phyloP scores from a whole-genome alignment of 2,888 invertebrate species.

The Calameuta filiformis region DNA sequence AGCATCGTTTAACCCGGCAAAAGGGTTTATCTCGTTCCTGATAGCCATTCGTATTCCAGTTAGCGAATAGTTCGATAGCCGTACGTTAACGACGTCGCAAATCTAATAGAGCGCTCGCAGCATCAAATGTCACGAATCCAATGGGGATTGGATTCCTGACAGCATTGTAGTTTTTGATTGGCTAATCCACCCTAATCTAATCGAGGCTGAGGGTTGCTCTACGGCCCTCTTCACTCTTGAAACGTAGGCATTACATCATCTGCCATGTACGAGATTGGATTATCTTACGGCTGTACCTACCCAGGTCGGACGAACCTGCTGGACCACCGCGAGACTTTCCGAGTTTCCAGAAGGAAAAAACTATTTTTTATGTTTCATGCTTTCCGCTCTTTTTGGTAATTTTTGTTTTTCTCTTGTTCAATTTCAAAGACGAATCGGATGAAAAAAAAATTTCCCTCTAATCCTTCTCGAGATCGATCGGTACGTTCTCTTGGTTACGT shows the following conservation, averaged over 20 bases:
- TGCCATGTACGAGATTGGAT: conserved; percentile 9
- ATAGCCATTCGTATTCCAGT: neutral
- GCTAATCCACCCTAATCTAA: conserved; percentile 66
- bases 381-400: neutral
- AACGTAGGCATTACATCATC: conserved; percentile 9
- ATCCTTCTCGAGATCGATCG: neutral
- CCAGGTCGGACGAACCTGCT: neutral
- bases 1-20: neutral
- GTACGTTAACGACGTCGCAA: conserved; percentile 59
- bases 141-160: conserved; percentile 23
- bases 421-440: neutral
- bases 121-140: conserved; percentile 62
- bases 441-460: neutral
- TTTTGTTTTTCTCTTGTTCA: neutral
- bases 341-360: neutral
- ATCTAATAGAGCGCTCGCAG: conserved; percentile 63
- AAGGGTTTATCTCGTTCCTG: neutral
- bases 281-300: conserved; percentile 5
- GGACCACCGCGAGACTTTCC: neutral
- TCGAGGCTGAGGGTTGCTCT: conserved; percentile 38
- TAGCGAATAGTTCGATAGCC: conserved; percentile 26
- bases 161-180: conserved; percentile 66
- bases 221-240: conserved; percentile 29
- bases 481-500: neutral
- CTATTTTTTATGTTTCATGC: neutral